Evolutionary conservation across 2,797 vertebrate species (phyloP).

Genomic region (Brachyrhaphis roseni): DNA sequence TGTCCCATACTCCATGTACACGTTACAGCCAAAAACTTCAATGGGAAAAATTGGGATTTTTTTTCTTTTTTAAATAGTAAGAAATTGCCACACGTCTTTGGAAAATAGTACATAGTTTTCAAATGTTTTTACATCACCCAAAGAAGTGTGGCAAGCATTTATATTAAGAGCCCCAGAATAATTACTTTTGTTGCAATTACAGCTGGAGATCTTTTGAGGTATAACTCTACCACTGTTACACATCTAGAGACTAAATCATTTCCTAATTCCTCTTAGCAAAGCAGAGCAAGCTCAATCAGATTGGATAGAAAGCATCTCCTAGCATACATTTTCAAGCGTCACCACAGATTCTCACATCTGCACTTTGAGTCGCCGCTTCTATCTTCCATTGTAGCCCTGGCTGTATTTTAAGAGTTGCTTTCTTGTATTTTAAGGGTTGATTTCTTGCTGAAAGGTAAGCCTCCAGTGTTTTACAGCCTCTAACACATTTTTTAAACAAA

Average conservation of each 20-base stretch:
- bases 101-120: background rate
- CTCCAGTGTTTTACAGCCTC: background rate
- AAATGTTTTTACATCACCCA: background rate
- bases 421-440: background rate
- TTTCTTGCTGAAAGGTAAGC: background rate
- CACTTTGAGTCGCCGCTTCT: background rate
- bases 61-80: background rate
- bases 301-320: background rate
- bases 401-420: background rate
- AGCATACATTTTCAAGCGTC: background rate
- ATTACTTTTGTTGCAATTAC: background rate
- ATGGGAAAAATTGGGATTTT: background rate
- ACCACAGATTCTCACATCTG: background rate
- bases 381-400: background rate
- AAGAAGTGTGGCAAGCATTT: background rate
- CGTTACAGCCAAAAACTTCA: background rate
- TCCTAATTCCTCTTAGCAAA: background rate
- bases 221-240: background rate
- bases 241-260: background rate
- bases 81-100: background rate
- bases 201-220: background rate
- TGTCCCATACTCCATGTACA: background rate
- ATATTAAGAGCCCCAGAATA: background rate
- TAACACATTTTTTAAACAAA: background rate
- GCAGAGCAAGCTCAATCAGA: background rate